A percentile compares a stretch with the other conserved stretches of the same genome.
Evolutionary conservation across 2,113 vertebrate genomes (phyloP).

Genomic region (Machaerirhynchus nigripectus): DNA sequence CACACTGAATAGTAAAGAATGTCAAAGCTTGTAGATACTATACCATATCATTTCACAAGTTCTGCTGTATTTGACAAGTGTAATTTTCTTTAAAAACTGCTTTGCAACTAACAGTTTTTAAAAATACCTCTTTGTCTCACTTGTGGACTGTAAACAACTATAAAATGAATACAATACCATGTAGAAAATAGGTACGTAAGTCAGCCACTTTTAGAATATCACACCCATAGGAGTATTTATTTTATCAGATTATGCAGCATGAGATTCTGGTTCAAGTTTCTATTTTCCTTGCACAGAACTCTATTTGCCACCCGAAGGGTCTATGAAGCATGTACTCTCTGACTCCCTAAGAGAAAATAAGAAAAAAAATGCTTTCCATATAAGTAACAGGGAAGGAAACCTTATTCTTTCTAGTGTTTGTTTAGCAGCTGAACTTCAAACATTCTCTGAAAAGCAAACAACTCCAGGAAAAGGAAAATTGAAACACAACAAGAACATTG

Average conservation of each 20-base stretch:
- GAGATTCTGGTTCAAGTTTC: not conserved
- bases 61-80: not conserved
- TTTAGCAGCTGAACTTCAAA: slow-evolving; percentile 46
- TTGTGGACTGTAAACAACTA: not conserved
- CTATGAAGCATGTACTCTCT: not conserved
- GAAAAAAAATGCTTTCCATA: not conserved
- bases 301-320: not conserved
- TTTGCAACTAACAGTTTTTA: not conserved
- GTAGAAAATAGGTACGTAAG: not conserved
- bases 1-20: not conserved
- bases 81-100: not conserved
- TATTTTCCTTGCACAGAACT: not conserved
- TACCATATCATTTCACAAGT: not conserved
- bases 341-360: not conserved
- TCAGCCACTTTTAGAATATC: not conserved
- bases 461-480: slow-evolving; percentile 56
- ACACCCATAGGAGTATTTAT: not conserved
- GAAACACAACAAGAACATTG: slow-evolving; percentile 6
- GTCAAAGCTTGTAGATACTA: not conserved
- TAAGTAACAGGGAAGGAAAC: slow-evolving; percentile 39
- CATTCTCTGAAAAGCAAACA: slow-evolving; percentile 40
- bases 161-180: not conserved
- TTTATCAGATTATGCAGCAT: not conserved
- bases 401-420: slow-evolving; percentile 39
- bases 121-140: not conserved